These are phyloP conservation scores for Labrus mixtus DNA, from an alignment of 2,113 vertebrate genomes.

Conservation along the genomic window DNA sequence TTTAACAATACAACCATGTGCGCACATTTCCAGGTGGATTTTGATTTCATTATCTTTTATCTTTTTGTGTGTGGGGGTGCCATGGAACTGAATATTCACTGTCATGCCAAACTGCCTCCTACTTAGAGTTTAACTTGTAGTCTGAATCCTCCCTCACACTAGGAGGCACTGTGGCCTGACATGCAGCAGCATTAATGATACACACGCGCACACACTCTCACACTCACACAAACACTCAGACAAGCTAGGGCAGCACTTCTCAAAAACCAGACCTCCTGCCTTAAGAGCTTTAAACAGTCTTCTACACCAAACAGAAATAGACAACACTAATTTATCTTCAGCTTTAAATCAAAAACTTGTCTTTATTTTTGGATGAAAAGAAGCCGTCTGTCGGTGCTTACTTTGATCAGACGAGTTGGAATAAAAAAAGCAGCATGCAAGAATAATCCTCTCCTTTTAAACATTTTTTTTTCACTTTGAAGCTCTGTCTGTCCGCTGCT, in stretches of 20 bases:
- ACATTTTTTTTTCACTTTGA: background rate
- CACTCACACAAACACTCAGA: no score
- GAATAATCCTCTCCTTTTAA: slow-evolving; percentile 30
- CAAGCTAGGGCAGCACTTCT: slow-evolving; percentile 41
- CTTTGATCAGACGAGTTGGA: slow-evolving; percentile 41
- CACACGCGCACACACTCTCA: background rate
- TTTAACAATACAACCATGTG: no score
- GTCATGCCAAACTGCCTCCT: background rate
- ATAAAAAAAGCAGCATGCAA: slow-evolving; percentile 27
- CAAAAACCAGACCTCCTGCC: slow-evolving; percentile 27
- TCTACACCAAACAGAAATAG: slow-evolving; percentile 36
- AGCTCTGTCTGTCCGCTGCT: background rate
- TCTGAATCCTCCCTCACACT: slow-evolving; percentile 57
- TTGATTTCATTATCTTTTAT: slow-evolving; percentile 4
- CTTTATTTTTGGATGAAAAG: slow-evolving; percentile 48
- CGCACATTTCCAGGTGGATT: no score
- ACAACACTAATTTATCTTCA: slow-evolving; percentile 61
- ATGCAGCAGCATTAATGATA: slow-evolving; percentile 40
- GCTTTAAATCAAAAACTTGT: slow-evolving; percentile 8
- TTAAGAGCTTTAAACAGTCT: slow-evolving; percentile 13
- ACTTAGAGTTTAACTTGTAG: slow-evolving; percentile 29
- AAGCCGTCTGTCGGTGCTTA: slow-evolving; percentile 17
- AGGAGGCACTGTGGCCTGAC: slow-evolving; percentile 64
- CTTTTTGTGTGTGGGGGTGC: background rate
- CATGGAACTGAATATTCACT: no score